Percentiles rank a stretch among this genome's conserved stretches.
Evolutionary conservation across 2,888 invertebrate genomes (phyloP).

Genomic region (Calliscelio sp.): DNA sequence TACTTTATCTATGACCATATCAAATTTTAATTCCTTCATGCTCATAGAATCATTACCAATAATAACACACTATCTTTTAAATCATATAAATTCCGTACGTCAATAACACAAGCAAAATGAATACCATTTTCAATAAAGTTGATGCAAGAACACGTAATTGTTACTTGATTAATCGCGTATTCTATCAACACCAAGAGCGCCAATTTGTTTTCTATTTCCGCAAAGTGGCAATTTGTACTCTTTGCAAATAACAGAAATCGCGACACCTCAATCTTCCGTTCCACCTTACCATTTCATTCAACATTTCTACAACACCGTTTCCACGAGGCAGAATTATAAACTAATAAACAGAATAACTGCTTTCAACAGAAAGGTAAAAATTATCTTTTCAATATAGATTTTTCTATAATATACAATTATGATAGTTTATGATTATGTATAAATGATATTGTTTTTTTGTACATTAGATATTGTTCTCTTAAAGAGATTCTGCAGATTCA

Average conservation of each 20-base stretch:
- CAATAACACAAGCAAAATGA: not conserved
- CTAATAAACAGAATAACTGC: no score
- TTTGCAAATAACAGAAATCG: slow-evolving; percentile 12
- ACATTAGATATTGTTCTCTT: no score
- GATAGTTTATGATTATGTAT: no score
- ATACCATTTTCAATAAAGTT: slow-evolving; percentile 21
- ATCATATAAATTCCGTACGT: slow-evolving; percentile 14
- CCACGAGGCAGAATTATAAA: no score
- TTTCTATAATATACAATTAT: no score
- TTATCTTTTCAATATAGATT: no score
- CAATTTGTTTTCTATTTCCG: slow-evolving; percentile 57
- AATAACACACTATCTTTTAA: slow-evolving; percentile 11
- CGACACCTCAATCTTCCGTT: slow-evolving; percentile 22
- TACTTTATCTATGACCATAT: not conserved
- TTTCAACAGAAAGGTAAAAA: no score
- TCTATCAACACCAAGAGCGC: slow-evolving; percentile 46
- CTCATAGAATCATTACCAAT: not conserved
- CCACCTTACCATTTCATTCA: not conserved
- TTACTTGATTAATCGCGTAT: slow-evolving; percentile 43
- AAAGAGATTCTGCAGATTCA: no score
- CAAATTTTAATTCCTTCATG: not conserved
- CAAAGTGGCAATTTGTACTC: slow-evolving; percentile 39
- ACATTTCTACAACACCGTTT: no score
- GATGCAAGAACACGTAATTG: slow-evolving; percentile 29
- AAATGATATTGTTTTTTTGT: no score